Evolutionary conservation across 2,888 invertebrate species (phyloP).

Genomic region (Fragum fragum): DNA sequence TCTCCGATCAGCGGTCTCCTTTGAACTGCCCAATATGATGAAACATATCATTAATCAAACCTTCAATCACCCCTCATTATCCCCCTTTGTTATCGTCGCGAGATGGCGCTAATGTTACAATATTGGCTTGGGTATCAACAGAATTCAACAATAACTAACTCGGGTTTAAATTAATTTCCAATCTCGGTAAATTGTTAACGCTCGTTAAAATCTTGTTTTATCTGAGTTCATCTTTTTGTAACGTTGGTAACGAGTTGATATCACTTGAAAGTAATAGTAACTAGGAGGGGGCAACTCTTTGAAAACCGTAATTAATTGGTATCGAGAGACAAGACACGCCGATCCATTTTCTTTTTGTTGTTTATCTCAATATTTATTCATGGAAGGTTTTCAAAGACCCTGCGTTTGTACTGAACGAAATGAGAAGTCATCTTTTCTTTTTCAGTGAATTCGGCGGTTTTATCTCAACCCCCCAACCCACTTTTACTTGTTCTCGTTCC

Average conservation of each 20-base stretch:
- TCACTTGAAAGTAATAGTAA: constrained; percentile 29
- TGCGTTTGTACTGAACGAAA: background rate
- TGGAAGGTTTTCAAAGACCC: background rate
- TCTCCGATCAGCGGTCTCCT: constrained; percentile 46
- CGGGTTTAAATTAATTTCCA: constrained; percentile 56
- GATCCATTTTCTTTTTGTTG: constrained; percentile 23
- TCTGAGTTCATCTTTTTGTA: constrained; percentile 30
- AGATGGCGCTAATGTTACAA: constrained; percentile 35
- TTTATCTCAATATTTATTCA: constrained; percentile 29
- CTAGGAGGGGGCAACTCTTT: constrained; percentile 7
- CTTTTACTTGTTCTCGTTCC: too few species aligned
- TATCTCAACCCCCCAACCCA: too few species aligned
- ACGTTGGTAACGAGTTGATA: constrained; percentile 5
- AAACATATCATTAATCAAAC: constrained; percentile 63
- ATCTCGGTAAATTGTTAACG: constrained; percentile 47
- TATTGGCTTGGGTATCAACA: constrained; percentile 22
- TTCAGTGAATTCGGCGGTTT: too few species aligned
- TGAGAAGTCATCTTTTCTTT: background rate
- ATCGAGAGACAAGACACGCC: background rate
- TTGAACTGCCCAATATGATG: constrained; percentile 64
- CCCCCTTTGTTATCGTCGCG: constrained; percentile 53
- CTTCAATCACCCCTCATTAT: constrained; percentile 55
- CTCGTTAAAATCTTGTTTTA: constrained; percentile 50
- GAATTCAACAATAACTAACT: constrained; percentile 30
- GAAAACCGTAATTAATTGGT: constrained; percentile 22